Evolutionary conservation across 2,113 vertebrate genomes (phyloP).

Genomic region (Falco punctatus): DNA sequence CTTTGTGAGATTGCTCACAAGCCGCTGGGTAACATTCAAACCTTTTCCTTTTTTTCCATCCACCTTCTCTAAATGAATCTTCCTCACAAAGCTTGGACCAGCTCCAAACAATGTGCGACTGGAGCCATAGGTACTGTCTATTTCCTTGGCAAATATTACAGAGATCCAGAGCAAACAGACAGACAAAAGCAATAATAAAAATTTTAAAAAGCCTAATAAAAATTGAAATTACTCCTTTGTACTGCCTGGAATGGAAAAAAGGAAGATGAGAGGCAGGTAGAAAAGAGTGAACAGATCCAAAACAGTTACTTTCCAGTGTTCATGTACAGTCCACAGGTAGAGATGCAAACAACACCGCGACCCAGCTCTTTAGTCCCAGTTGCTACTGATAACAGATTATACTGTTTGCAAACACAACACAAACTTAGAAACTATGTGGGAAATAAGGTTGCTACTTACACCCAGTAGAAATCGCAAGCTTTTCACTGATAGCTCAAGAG

Average conservation of each 20-base stretch:
- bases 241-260: not conserved
- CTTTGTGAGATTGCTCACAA: not conserved
- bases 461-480: constrained; percentile 27
- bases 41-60: not conserved
- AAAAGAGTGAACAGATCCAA: not conserved
- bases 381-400: not conserved
- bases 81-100: not conserved
- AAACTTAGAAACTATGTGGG: constrained; percentile 15
- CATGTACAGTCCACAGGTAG: not conserved
- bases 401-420: constrained; percentile 31
- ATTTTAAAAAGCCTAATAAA: not conserved
- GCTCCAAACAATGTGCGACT: not conserved
- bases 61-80: not conserved
- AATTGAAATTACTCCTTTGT: not conserved
- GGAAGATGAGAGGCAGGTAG: not conserved
- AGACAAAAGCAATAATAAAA: not conserved
- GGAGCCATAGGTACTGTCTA: not conserved
- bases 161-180: not conserved
- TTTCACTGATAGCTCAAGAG: constrained; percentile 6
- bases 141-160: not conserved
- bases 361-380: not conserved
- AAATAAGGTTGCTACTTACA: constrained; percentile 31
- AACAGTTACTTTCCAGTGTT: not conserved
- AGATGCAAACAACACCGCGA: not conserved
- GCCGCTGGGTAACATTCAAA: not conserved